Percentiles rank a stretch among this genome's conserved stretches.
phyloP scores from a whole-genome alignment of 2,797 vertebrate genomes.

The Valencia hispanica region DNA sequence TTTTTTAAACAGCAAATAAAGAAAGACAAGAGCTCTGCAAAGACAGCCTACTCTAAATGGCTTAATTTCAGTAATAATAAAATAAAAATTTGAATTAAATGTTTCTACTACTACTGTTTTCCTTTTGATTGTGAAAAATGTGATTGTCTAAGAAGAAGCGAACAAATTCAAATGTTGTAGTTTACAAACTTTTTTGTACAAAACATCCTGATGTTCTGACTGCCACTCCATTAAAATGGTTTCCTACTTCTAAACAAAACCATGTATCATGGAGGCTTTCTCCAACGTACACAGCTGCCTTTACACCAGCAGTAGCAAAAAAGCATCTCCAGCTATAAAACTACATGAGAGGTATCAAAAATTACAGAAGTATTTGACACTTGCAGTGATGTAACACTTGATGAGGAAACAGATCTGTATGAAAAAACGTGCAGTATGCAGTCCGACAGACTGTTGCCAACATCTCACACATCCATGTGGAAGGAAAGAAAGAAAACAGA shows the following conservation, averaged over 20 bases:
- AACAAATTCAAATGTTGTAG: not conserved
- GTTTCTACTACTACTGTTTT: not conserved
- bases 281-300: not conserved
- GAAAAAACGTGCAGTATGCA: slow-evolving; percentile 11
- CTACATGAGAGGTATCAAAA: not conserved
- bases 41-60: not conserved
- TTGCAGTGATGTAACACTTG: slow-evolving; percentile 2
- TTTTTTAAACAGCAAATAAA: not conserved
- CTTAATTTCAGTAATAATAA: not conserved
- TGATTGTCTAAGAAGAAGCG: not conserved
- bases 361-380: not conserved
- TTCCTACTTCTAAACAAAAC: too few relatives aligned
- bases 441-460: not conserved
- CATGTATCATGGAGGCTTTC: too few relatives aligned
- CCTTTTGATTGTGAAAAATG: not conserved
- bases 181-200: not conserved
- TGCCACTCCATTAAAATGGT: not conserved
- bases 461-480: slow-evolving; percentile 1
- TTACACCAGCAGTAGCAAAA: not conserved
- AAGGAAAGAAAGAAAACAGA: slow-evolving; percentile 13
- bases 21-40: too few relatives aligned
- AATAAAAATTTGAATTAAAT: not conserved
- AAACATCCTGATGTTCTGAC: not conserved
- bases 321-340: not conserved
- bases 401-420: not conserved